Evolutionary conservation across 2,888 invertebrate species (phyloP).

Genomic region (Rotaria magnacalcarata): DNA sequence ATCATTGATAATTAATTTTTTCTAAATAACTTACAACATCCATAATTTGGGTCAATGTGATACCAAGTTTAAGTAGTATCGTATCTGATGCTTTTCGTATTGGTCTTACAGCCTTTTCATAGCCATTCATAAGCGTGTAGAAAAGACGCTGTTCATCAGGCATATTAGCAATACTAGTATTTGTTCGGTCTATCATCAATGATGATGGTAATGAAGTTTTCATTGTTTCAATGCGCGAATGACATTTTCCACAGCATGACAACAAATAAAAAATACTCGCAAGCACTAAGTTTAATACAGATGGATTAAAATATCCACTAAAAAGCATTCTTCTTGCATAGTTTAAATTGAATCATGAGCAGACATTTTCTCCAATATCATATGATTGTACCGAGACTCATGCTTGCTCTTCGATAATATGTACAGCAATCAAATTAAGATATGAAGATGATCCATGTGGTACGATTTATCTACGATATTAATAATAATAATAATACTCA

Average conservation of each 20-base stretch:
- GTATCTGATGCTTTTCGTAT: conserved; percentile 56
- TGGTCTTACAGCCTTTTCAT: conserved; percentile 56
- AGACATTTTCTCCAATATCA: neutral
- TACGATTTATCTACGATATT: no score
- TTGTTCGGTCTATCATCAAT: no score
- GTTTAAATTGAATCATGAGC: neutral
- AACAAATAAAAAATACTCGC: neutral
- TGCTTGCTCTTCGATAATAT: no score
- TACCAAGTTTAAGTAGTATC: conserved; percentile 56
- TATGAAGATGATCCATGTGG: no score
- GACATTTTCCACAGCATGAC: neutral
- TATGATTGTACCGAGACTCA: neutral
- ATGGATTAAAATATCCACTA: neutral
- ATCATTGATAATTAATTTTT: neutral
- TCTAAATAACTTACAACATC: conserved; percentile 55
- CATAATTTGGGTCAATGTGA: conserved; percentile 56
- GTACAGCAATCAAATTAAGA: no score
- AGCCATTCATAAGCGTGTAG: conserved; percentile 52
- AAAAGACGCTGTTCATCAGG: conserved; percentile 58
- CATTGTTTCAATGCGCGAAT: neutral
- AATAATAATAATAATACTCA: no score
- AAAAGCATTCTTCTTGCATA: neutral
- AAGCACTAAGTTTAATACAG: neutral
- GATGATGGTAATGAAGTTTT: neutral
- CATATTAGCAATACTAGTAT: conserved; percentile 1